Evolutionary conservation across 2,888 invertebrate genomes (phyloP).

Genomic region (Bugulina stolonifera): DNA sequence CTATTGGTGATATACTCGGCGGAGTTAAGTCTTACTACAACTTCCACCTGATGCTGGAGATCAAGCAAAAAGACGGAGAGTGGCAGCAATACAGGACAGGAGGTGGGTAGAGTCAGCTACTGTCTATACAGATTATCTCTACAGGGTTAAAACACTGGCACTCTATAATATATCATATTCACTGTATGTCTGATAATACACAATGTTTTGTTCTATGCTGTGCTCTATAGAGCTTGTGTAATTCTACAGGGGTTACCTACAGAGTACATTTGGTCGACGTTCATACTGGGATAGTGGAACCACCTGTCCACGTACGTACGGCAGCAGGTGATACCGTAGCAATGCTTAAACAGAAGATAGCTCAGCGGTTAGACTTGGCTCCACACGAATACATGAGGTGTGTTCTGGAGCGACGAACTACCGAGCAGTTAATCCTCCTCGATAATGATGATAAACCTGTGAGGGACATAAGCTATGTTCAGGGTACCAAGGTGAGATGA

Average conservation of each 20-base stretch:
- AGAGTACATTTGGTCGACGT: slow-evolving; percentile 64
- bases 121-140: too few species aligned
- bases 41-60: slow-evolving; percentile 65
- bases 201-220: too few species aligned
- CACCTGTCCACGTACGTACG: slow-evolving; percentile 61
- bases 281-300: slow-evolving; percentile 60
- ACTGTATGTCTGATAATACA: too few species aligned
- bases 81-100: slow-evolving; percentile 61
- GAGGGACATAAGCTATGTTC: slow-evolving; percentile 50
- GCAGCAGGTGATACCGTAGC: slow-evolving; percentile 59
- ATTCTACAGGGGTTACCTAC: slow-evolving; percentile 55
- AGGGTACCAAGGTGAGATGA: slow-evolving; percentile 52
- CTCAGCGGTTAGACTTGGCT: slow-evolving; percentile 36
- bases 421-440: slow-evolving; percentile 49
- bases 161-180: too few species aligned
- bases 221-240: too few species aligned
- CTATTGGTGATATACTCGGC: slow-evolving; percentile 55
- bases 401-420: slow-evolving; percentile 54
- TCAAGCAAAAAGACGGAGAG: slow-evolving; percentile 54
- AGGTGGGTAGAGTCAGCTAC: too few species aligned
- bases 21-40: slow-evolving; percentile 55
- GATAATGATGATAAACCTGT: slow-evolving; percentile 43
- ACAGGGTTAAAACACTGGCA: too few species aligned
- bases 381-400: slow-evolving; percentile 50
- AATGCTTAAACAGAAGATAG: slow-evolving; percentile 60